A percentile compares a stretch with the other conserved stretches of the same genome.
phyloP scores from a whole-genome alignment of 2,113 vertebrate genomes.

The Theropithecus gelada region DNA sequence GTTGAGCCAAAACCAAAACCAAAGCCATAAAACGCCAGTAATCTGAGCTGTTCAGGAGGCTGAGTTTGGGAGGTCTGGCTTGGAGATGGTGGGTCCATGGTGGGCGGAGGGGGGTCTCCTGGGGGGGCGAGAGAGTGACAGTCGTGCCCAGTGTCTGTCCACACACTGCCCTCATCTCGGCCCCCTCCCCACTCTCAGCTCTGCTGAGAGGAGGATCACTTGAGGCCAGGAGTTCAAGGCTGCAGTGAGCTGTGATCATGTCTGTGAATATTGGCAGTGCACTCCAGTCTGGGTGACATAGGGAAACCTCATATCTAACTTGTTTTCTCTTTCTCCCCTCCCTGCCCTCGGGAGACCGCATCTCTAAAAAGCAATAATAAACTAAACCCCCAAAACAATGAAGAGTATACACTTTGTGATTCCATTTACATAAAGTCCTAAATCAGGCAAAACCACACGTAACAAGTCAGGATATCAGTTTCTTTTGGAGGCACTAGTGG shows the following conservation, averaged over 20 bases:
- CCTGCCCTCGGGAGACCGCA: too few species aligned
- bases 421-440: neutral
- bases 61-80: neutral
- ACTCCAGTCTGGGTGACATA: neutral
- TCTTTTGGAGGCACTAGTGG: neutral
- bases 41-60: neutral
- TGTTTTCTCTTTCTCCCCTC: too few species aligned
- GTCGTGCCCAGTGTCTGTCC: neutral
- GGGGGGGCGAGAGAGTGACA: neutral
- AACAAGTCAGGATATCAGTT: neutral
- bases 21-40: neutral
- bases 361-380: neutral
- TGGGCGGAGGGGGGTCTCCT: neutral
- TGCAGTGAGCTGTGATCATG: neutral
- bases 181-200: neutral
- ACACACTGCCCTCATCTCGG: neutral
- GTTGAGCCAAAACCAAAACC: neutral
- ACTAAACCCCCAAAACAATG: neutral
- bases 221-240: neutral
- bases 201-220: neutral
- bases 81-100: constrained; percentile 27
- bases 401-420: neutral
- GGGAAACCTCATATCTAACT: neutral
- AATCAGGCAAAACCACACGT: neutral
- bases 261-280: neutral